Evolutionary conservation across 2,113 vertebrate genomes (phyloP).

Genomic region (Coptodon rendalli): DNA sequence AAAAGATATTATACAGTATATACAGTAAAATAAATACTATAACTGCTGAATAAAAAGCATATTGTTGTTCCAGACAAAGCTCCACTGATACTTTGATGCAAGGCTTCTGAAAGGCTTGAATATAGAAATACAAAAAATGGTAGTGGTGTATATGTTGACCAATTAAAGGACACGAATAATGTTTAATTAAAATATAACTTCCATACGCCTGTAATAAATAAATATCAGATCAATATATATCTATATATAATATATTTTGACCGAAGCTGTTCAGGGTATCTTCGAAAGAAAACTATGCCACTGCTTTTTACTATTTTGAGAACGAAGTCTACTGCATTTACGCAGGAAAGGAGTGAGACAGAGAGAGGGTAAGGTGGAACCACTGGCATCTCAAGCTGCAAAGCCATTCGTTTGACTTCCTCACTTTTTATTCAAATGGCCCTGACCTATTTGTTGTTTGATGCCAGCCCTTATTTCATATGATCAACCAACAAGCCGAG

Average conservation of each 20-base stretch:
- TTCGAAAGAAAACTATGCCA: background rate
- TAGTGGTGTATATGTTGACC: background rate
- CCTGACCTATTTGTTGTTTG: slow-evolving; percentile 62
- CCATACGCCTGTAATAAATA: background rate
- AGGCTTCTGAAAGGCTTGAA: background rate
- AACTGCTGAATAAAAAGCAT: background rate
- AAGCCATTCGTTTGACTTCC: slow-evolving; percentile 55
- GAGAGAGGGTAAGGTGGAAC: background rate
- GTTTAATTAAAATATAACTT: background rate
- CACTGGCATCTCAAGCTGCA: background rate
- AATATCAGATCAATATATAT: background rate
- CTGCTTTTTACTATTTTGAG: background rate
- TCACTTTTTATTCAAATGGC: slow-evolving; percentile 63
- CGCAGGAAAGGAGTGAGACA: background rate
- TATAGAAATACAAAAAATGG: background rate
- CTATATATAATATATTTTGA: background rate
- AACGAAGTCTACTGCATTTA: background rate
- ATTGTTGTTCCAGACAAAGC: background rate
- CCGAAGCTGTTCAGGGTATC: background rate
- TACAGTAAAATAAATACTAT: background rate
- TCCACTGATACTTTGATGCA: background rate
- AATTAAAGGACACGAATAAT: background rate
- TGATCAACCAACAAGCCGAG: slow-evolving; percentile 54
- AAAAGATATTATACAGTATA: background rate
- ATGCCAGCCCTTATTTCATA: slow-evolving; percentile 56